Evolutionary conservation across 2,797 vertebrate species (phyloP).

Genomic region (Hippopotamyrus pictus): DNA sequence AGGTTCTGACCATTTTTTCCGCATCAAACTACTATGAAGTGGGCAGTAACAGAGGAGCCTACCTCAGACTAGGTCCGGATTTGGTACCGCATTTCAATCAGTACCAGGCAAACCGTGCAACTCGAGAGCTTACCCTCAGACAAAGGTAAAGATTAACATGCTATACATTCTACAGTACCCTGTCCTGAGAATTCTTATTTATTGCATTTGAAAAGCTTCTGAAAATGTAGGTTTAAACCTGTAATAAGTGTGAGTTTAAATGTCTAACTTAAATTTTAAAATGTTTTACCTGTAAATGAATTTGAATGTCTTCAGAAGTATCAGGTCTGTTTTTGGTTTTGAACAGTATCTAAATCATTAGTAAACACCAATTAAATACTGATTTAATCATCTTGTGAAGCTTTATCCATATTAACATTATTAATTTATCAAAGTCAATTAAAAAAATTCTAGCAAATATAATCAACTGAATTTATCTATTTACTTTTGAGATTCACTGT

Average conservation of each 20-base stretch:
- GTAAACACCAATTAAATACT: neutral
- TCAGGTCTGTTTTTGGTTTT: neutral
- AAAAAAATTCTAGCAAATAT: neutral
- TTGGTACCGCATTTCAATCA: slow-evolving; percentile 79
- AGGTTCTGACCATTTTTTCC: slow-evolving; percentile 74
- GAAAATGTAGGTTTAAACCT: neutral
- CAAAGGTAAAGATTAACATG: slow-evolving; percentile 67
- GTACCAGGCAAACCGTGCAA: slow-evolving; percentile 77
- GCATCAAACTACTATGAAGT: slow-evolving; percentile 88
- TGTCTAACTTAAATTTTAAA: neutral
- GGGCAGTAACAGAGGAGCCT: slow-evolving; percentile 94
- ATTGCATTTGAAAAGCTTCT: neutral
- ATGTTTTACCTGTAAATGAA: neutral
- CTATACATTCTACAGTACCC: neutral
- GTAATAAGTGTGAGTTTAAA: neutral
- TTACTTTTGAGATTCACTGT: neutral
- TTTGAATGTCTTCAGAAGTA: neutral
- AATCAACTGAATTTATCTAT: neutral
- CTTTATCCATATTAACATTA: neutral
- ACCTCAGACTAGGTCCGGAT: slow-evolving; percentile 78
- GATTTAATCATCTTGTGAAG: neutral
- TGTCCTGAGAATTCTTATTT: neutral
- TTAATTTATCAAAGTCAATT: neutral
- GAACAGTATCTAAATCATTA: neutral
- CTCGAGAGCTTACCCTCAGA: slow-evolving; percentile 72